Conservation (phyloP, 2,888 invertebrate genomes). For the Danaus chrysippus region DNA sequence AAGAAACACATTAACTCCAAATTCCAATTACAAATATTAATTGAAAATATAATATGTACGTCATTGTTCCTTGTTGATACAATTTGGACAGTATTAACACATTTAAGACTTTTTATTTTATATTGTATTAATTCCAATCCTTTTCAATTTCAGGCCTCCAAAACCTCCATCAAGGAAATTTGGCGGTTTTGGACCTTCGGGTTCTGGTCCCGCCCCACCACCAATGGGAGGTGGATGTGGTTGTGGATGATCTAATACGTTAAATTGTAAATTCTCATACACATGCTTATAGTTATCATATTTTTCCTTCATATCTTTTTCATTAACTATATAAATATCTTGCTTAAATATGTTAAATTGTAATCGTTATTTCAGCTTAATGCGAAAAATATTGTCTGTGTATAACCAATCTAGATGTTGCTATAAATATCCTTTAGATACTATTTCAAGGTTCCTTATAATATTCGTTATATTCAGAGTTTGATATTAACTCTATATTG, state of each 20-base stretch:
- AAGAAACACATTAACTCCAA: too few relatives aligned
- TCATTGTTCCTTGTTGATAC: neutral
- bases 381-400: too few relatives aligned
- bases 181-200: constrained; percentile 68
- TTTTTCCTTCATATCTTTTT: neutral
- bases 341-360: too few relatives aligned
- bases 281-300: neutral
- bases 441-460: too few relatives aligned
- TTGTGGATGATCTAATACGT: constrained; percentile 42
- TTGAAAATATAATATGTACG: neutral
- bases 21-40: neutral
- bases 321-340: neutral
- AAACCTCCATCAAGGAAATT: constrained; percentile 65
- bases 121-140: neutral
- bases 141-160: constrained; percentile 57
- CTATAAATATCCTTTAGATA: too few relatives aligned
- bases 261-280: too few relatives aligned
- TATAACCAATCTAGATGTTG: too few relatives aligned
- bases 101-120: neutral
- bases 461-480: too few relatives aligned
- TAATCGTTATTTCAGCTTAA: too few relatives aligned
- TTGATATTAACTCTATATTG: too few relatives aligned
- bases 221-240: constrained; percentile 70
- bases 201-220: constrained; percentile 62
- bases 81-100: neutral